Conservation (phyloP, 2,797 vertebrate species). For the Picus viridis region DNA sequence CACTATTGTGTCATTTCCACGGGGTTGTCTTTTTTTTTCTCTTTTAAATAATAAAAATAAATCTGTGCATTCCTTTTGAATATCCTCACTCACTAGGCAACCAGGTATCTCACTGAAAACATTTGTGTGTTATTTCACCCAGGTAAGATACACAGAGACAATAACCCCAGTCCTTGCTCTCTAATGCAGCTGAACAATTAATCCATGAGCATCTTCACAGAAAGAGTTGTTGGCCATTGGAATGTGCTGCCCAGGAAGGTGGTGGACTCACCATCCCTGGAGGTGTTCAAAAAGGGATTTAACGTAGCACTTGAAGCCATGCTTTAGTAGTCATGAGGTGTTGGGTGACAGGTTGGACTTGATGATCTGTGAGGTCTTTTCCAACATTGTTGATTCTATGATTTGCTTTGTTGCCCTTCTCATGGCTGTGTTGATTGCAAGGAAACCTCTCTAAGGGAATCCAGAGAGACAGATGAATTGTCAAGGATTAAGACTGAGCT, state of each 20-base stretch:
- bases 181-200: neutral
- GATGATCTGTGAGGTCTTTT: too few species aligned
- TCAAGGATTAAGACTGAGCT: neutral
- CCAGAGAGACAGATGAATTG: neutral
- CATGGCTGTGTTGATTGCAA: fast-evolving
- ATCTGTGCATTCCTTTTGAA: neutral
- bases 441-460: fast-evolving
- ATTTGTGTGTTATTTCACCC: neutral
- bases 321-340: too few species aligned
- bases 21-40: neutral
- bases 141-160: neutral
- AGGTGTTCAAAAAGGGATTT: too few species aligned
- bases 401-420: neutral
- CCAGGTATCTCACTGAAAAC: neutral
- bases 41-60: neutral
- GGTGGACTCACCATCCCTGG: too few species aligned
- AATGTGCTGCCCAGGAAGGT: too few species aligned
- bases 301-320: too few species aligned
- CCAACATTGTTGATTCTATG: too few species aligned
- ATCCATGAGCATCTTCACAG: neutral
- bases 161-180: neutral
- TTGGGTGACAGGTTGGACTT: too few species aligned
- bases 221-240: too few species aligned
- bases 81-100: neutral
- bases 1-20: neutral